Base-by-base conservation (phyloP, 2,797 vertebrate genomes). In the Trachurus trachurus region DNA sequence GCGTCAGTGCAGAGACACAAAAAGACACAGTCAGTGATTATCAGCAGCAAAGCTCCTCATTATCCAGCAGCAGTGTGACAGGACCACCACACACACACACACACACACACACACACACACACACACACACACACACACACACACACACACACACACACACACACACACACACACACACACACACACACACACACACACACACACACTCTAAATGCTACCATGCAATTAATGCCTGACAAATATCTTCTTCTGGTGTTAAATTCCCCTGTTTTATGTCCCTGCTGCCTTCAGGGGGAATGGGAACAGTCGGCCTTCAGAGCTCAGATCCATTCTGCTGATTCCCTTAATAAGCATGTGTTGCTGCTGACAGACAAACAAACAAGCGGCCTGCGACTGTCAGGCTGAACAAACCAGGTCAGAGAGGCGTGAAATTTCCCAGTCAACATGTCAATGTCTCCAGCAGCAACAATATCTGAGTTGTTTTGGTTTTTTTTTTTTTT, bases 141-240 rank as follows among this genome's bases (percentile, higher is more conserved):
- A 17, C 22, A n/a, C 31, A 34, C 31, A 34, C 9, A 0, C 3
- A 19, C 53, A 26, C 17, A 17, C 22, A 29, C 60, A 37, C 8
- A 1, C 7, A 0, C 3, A 19, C 53, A 26, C 17, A 17, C 22
- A 34, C 31, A 34, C 9, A 0, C 3, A 19, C 53, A 26, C 31
- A 34, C 31, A 34, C 9, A 0, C 3, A 19, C 53, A 26, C 17
- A 17, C 22, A 29, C 60, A 37, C 8, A 1, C 7, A 0, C 3
- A 19, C 53, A 26, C 17, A 17, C 22, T 16, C 22, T 29, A 34
- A 70, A 50, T 11, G 26, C 47, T 34, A 69, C 54, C 19, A 47
- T 67, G 78, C 69, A 82, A 62, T 85, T 78, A 85, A 57, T n/a
- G 59, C 70, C 65, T 29, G 57, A 83, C 80, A 78, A 74, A 82